phyloP scores from a whole-genome alignment of 1,140 invertebrate species.

The Nymphalis io region DNA sequence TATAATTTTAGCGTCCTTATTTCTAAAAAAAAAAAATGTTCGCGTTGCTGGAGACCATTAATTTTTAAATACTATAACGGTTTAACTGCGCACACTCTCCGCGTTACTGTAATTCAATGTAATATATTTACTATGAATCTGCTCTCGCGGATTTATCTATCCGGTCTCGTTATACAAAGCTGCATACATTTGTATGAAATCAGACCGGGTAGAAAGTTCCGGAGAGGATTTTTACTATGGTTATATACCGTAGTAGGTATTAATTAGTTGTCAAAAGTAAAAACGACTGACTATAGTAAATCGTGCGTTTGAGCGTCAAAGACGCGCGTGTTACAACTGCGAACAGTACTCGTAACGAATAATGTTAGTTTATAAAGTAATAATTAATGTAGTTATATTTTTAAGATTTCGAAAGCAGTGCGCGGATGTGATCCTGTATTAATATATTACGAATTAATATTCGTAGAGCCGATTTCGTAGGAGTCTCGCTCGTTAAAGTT shows the following conservation, averaged over 20 bases:
- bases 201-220: neutral
- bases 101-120: constrained; percentile 6
- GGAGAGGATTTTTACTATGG: neutral
- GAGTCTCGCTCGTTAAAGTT: neutral
- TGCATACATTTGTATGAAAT: constrained; percentile 6
- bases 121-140: neutral
- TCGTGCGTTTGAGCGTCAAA: neutral
- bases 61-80: neutral
- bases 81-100: constrained; percentile 4
- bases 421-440: constrained; percentile 20
- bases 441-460: too few species aligned
- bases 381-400: constrained; percentile 31
- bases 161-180: neutral
- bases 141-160: neutral
- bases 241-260: neutral
- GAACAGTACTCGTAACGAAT: constrained; percentile 26
- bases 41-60: neutral
- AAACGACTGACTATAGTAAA: constrained; percentile 24
- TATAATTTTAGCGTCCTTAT: constrained; percentile 12
- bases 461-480: neutral
- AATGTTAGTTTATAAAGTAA: constrained; percentile 31
- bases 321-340: neutral
- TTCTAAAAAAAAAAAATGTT: neutral
- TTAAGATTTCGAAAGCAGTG: constrained; percentile 30
- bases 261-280: constrained; percentile 4